These are phyloP conservation scores for Epicauta chinensis DNA, from an alignment of 1,140 invertebrate genomes.

Conservation along the genomic window DNA sequence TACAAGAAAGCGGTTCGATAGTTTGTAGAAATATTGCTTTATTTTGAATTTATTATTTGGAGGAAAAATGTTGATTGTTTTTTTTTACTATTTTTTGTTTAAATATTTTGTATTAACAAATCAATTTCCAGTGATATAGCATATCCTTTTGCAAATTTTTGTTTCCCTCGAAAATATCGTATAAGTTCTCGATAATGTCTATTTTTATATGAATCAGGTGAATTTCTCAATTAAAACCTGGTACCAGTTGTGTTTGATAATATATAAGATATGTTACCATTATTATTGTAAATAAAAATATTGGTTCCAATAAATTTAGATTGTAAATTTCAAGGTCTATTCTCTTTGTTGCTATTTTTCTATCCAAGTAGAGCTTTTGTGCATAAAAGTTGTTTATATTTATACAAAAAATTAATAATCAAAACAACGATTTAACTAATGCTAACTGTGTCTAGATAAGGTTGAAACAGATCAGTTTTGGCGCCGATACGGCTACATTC, in stretches of 20 bases:
- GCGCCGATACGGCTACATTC: too few species aligned
- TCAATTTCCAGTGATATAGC: constrained; percentile 17
- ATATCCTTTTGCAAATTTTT: constrained; percentile 23
- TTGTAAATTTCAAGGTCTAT: too few species aligned
- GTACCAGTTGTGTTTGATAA: constrained; percentile 28
- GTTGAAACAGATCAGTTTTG: too few species aligned
- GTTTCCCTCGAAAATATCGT: constrained; percentile 12
- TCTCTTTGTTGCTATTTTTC: too few species aligned
- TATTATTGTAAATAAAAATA: constrained; percentile 31
- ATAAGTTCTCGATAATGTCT: constrained; percentile 9
- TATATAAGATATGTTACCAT: constrained; percentile 31
- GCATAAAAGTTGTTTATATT: too few species aligned
- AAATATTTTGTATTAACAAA: too few species aligned
- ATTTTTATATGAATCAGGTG: constrained; percentile 29
- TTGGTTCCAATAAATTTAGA: constrained; percentile 11
- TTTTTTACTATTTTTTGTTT: constrained; percentile 15
- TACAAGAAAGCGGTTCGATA: constrained; percentile 1
- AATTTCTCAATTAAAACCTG: constrained; percentile 1
- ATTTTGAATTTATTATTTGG: constrained; percentile 10
- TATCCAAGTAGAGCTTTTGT: too few species aligned
- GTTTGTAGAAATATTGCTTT: constrained; percentile 14
- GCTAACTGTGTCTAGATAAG: too few species aligned
- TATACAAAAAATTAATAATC: too few species aligned
- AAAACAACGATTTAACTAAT: too few species aligned
- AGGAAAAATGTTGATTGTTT: too few species aligned